A percentile compares a stretch with the other conserved stretches of the same genome.
Conservation (phyloP, 2,888 invertebrate genomes). For the Agrochola lychnidis region DNA sequence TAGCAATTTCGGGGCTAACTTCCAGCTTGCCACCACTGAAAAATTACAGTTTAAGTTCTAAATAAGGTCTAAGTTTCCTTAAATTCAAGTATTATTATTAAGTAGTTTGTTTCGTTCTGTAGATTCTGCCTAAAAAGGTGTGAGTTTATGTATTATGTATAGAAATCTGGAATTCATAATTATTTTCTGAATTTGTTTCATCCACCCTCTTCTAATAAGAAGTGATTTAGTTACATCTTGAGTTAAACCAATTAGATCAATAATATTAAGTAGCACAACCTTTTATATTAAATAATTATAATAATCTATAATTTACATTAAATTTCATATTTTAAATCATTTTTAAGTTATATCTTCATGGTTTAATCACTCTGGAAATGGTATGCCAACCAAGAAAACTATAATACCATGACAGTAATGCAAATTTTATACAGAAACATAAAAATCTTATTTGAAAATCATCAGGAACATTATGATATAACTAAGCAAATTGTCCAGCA, state of each 20-base stretch:
- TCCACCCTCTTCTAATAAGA: not conserved
- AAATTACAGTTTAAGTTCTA: not conserved
- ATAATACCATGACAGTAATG: not conserved
- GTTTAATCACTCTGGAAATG: not conserved
- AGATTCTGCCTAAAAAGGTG: not conserved
- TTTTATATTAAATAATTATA: not conserved
- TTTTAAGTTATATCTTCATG: not conserved
- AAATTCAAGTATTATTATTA: not conserved
- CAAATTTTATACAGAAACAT: not conserved
- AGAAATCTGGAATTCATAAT: not conserved
- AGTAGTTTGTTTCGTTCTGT: not conserved
- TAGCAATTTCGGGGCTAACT: slow-evolving; percentile 94
- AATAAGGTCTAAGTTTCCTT: not conserved
- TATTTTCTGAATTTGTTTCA: not conserved
- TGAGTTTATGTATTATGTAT: not conserved
- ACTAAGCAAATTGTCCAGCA: slow-evolving; percentile 1
- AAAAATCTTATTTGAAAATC: not conserved
- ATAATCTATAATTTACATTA: not conserved
- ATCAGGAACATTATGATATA: slow-evolving; percentile 10
- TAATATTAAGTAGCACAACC: not conserved
- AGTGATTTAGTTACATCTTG: not conserved
- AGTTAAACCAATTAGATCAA: not conserved
- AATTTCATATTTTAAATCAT: not conserved
- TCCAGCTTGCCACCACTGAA: slow-evolving; percentile 96
- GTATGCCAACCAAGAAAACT: not conserved